phyloP scores from a whole-genome alignment of 2,888 invertebrate genomes.

The Vannuccia rotundouncinata region DNA sequence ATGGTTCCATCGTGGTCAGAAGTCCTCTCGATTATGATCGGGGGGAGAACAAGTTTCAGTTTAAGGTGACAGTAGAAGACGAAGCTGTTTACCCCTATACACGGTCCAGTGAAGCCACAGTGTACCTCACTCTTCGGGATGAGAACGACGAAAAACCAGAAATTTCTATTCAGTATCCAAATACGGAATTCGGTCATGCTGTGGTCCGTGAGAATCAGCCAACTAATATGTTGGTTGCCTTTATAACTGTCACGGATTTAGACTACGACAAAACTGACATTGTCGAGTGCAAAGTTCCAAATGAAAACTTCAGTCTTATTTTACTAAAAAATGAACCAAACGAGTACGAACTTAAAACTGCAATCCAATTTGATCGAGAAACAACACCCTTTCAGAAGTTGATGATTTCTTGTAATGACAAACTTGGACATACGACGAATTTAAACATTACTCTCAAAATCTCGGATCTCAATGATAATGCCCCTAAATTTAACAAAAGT shows the following conservation, averaged over 20 bases:
- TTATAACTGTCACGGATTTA: conserved; percentile 16
- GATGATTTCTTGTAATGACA: conserved; percentile 17
- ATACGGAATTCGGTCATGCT: background rate
- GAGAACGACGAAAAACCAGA: conserved; percentile 36
- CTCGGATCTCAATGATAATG: conserved; percentile 31
- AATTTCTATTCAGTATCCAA: background rate
- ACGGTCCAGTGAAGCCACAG: conserved; percentile 31
- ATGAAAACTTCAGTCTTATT: conserved; percentile 9
- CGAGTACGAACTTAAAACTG: conserved; percentile 30
- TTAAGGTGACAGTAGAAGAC: conserved; percentile 33
- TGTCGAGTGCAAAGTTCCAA: background rate
- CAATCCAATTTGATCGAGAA: conserved; percentile 31
- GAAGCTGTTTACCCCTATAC: conserved; percentile 28
- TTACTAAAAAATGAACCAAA: conserved; percentile 24
- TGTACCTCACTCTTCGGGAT: conserved; percentile 21
- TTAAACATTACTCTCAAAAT: conserved; percentile 12
- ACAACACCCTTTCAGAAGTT: background rate
- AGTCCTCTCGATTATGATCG: conserved; percentile 29
- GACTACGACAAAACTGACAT: conserved; percentile 28
- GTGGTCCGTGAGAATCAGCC: background rate
- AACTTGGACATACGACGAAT: conserved; percentile 8
- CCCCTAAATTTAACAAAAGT: conserved; percentile 27
- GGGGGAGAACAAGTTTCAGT: conserved; percentile 30
- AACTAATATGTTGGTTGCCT: conserved; percentile 19
- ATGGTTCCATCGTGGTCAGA: conserved; percentile 26